Evolutionary conservation across 2,797 vertebrate species (phyloP).

Genomic region (Alectoris magna): DNA sequence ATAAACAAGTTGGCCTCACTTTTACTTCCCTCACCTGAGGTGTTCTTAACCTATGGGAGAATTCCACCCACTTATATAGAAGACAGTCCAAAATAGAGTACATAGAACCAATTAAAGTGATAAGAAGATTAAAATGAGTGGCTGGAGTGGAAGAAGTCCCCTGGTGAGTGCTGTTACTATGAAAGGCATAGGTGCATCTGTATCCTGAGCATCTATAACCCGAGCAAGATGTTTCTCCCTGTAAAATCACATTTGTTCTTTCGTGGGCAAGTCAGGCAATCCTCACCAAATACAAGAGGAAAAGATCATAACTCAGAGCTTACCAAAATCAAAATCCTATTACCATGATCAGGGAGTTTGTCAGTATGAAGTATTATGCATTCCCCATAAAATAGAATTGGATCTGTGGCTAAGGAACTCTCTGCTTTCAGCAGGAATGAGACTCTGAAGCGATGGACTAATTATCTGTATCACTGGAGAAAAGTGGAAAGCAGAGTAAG

Average conservation of each 20-base stretch:
- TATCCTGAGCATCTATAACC: neutral
- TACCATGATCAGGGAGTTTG: fast-evolving
- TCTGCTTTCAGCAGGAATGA: neutral
- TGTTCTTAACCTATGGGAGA: neutral
- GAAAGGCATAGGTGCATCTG: neutral
- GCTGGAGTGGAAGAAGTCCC: neutral
- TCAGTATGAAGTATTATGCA: neutral
- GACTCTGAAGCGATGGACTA: neutral
- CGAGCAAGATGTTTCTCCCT: neutral
- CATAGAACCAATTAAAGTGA: neutral
- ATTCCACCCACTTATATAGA: neutral
- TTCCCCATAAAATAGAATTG: neutral
- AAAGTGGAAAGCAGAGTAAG: neutral
- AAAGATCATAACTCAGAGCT: too few species aligned
- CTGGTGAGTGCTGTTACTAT: fast-evolving
- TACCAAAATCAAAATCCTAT: neutral
- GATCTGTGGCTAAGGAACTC: neutral
- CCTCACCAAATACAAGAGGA: too few species aligned
- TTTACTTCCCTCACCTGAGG: neutral
- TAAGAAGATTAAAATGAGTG: neutral
- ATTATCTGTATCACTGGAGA: neutral
- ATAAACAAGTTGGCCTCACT: too few species aligned
- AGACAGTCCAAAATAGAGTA: neutral
- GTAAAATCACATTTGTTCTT: neutral
- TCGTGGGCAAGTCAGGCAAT: neutral